These are phyloP conservation scores for Lysiphlebus fabarum DNA, from an alignment of 1,140 invertebrate genomes.

Conservation along the genomic window DNA sequence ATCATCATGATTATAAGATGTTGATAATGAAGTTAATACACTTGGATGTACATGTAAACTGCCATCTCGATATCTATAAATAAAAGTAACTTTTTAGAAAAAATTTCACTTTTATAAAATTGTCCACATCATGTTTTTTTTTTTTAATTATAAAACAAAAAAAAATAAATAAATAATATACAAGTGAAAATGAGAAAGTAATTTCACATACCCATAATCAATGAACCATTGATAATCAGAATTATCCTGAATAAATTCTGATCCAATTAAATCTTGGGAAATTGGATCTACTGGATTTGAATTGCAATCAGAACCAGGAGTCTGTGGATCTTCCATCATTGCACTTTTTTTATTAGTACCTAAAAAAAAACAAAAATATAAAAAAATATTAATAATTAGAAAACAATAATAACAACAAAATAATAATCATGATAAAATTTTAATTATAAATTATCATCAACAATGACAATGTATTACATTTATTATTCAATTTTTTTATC, in stretches of 20 bases:
- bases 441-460: neutral
- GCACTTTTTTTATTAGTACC: slow-evolving; percentile 40
- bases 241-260: slow-evolving; percentile 82
- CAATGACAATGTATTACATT: neutral
- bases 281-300: slow-evolving; percentile 56
- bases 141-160: neutral
- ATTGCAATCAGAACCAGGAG: slow-evolving; percentile 62
- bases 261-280: slow-evolving; percentile 50
- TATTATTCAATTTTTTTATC: neutral
- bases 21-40: slow-evolving; percentile 75
- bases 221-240: slow-evolving; percentile 87
- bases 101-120: slow-evolving; percentile 8
- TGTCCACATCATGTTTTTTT: neutral
- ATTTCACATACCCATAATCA: slow-evolving; percentile 70
- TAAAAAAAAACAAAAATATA: slow-evolving; percentile 26
- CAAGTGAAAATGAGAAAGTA: neutral
- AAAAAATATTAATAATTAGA: slow-evolving; percentile 3
- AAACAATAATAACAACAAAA: neutral
- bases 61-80: slow-evolving; percentile 69
- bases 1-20: slow-evolving; percentile 73
- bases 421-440: neutral
- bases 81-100: slow-evolving; percentile 6
- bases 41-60: slow-evolving; percentile 72
- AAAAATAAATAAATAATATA: no score
- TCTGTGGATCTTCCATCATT: slow-evolving; percentile 54